Base-by-base conservation (phyloP, 2,888 invertebrate species). In the Phymatocera aterrima region DNA sequence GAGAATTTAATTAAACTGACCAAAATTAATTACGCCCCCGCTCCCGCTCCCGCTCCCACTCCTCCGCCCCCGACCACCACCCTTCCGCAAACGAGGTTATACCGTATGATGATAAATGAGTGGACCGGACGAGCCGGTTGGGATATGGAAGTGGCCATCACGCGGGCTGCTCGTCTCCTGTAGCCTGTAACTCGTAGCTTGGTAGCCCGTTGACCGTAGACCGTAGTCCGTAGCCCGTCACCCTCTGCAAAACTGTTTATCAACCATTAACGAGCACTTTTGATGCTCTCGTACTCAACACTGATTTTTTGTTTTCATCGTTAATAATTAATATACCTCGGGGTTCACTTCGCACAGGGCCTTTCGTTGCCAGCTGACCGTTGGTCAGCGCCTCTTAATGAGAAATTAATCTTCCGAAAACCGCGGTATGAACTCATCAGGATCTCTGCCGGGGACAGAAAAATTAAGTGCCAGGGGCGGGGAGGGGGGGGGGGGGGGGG, bases 1-100 rank as follows among this genome's bases (percentile, higher is more conserved):
- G 54, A 40, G 75, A 74, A 78, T 78, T 80, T 80, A 78, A 75
- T 80, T 78, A 80, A 68, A 78, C 65, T 48, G 78, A 77, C 72
- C 64, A 48, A 78, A 80, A 80, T 80, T 78, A 80, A 80, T 78
- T 64, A 64, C 51, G 80, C 31, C 70, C 57, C 57, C n/a, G n/a
- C n/a, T n/a, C n/a, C n/a, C n/a, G n/a, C n/a, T n/a, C n/a, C n/a
- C n/a, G n/a, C n/a, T n/a, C n/a, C n/a, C n/a, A n/a, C n/a, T n/a
- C n/a, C n/a, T n/a, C n/a, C n/a, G n/a, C n/a, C n/a, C n/a, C n/a
- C n/a, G n/a, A n/a, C n/a, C n/a, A n/a, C n/a, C n/a, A n/a, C n/a
- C n/a, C n/a, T n/a, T n/a, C n/a, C n/a, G 1, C 54, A 48, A 75
- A 37, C 60, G 54, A 57, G 75, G 75, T 28, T 40, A 75, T 21